A percentile compares a stretch with the other conserved stretches of the same genome.
These are phyloP conservation scores for Dolichotis patagonum DNA, from an alignment of 2,113 vertebrate species.

Conservation along the genomic window DNA sequence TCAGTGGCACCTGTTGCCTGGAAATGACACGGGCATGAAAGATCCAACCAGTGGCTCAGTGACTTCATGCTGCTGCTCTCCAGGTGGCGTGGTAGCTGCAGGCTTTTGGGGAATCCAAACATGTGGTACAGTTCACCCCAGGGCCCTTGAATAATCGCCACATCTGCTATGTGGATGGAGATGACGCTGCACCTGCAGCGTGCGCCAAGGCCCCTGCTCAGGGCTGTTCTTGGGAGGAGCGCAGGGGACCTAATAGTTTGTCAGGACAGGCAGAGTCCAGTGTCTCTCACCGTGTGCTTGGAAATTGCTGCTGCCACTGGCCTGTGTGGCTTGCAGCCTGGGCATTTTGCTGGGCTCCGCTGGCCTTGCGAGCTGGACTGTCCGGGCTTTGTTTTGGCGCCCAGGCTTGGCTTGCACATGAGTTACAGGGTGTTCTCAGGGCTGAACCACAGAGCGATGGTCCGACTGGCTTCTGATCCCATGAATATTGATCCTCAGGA, in stretches of 20 bases:
- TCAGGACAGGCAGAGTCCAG: background rate
- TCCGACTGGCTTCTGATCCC: background rate
- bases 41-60: background rate
- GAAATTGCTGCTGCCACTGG: background rate
- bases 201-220: background rate
- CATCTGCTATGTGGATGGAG: background rate
- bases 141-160: background rate
- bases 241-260: background rate
- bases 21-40: background rate
- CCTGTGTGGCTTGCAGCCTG: background rate
- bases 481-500: background rate
- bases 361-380: background rate
- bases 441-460: background rate
- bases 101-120: background rate
- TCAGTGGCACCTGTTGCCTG: background rate
- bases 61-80: background rate
- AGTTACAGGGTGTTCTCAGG: background rate
- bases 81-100: background rate
- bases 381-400: background rate
- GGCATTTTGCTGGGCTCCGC: background rate
- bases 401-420: background rate
- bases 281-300: background rate
- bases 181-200: background rate
- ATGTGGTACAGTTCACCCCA: background rate
- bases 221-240: background rate